Conservation (phyloP, 1,140 invertebrate genomes). For the Lethrus apterus region DNA sequence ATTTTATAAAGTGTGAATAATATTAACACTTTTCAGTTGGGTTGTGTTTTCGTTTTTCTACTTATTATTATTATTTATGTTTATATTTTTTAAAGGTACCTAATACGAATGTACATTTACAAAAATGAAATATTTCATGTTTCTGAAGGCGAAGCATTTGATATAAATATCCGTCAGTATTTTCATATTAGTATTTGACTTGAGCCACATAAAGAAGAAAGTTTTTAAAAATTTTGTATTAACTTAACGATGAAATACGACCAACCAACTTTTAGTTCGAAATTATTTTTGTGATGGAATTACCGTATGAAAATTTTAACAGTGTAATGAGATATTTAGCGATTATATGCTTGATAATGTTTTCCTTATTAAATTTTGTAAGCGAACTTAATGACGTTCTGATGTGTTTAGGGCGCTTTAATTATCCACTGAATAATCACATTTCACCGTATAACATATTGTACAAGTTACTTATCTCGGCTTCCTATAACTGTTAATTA, state of each 20-base stretch:
- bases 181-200: background rate
- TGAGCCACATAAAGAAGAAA: background rate
- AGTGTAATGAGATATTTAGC: constrained; percentile 22
- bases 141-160: background rate
- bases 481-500: constrained; percentile 19
- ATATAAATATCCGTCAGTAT: background rate
- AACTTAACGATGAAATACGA: no score
- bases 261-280: background rate
- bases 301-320: constrained; percentile 5
- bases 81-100: no score
- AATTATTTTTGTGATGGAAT: background rate
- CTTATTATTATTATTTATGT: no score
- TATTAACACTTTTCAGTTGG: no score
- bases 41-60: no score
- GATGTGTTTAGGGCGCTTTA: constrained; percentile 29
- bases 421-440: constrained; percentile 32
- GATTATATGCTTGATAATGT: constrained; percentile 30
- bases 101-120: no score
- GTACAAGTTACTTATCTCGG: constrained; percentile 25
- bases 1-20: no score
- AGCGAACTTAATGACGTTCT: constrained; percentile 32
- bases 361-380: constrained; percentile 33
- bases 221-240: no score
- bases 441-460: constrained; percentile 30
- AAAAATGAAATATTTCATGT: no score